These are phyloP conservation scores for Drosophila suzukii DNA, from an alignment of 1,140 invertebrate species.

Conservation along the genomic window DNA sequence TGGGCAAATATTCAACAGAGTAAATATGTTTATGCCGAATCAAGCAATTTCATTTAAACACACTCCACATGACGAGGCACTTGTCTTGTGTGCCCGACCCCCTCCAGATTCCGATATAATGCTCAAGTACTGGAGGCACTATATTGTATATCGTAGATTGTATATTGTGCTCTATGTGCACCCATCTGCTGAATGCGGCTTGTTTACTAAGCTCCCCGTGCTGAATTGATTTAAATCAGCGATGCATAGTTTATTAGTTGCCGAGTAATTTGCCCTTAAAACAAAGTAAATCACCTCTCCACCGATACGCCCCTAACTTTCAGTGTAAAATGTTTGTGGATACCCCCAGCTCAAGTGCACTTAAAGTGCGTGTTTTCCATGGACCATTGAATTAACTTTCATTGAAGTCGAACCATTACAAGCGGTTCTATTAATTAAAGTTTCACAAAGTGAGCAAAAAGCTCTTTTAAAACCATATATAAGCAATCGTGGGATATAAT, in stretches of 20 bases:
- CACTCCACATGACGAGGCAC: constrained; percentile 54
- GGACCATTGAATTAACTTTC: constrained; percentile 1
- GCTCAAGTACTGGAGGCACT: constrained; percentile 10
- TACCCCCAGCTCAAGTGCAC: constrained; percentile 10
- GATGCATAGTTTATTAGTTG: constrained; percentile 62
- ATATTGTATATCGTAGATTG: constrained; percentile 30
- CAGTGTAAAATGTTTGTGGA: constrained; percentile 15
- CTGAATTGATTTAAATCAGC: constrained; percentile 51
- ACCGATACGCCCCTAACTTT: background rate
- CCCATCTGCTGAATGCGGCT: constrained; percentile 3
- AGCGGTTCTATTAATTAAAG: constrained; percentile 10
- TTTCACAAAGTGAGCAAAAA: constrained; percentile 4
- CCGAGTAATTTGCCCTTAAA: constrained; percentile 31
- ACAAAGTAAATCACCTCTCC: constrained; percentile 2
- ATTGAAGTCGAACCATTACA: constrained; percentile 2
- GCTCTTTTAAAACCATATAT: background rate
- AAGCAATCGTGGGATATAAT: background rate
- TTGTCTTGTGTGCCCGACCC: constrained; percentile 22
- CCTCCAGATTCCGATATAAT: constrained; percentile 59
- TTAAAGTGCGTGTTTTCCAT: constrained; percentile 3
- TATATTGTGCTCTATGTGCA: constrained; percentile 18
- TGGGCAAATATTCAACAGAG: constrained; percentile 82
- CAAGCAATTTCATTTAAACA: constrained; percentile 82
- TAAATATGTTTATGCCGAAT: constrained; percentile 83
- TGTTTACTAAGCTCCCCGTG: constrained; percentile 8